A percentile compares a stretch with the other conserved stretches of the same genome.
phyloP scores from a whole-genome alignment of 2,113 vertebrate genomes.

The Gobiocypris rarus region DNA sequence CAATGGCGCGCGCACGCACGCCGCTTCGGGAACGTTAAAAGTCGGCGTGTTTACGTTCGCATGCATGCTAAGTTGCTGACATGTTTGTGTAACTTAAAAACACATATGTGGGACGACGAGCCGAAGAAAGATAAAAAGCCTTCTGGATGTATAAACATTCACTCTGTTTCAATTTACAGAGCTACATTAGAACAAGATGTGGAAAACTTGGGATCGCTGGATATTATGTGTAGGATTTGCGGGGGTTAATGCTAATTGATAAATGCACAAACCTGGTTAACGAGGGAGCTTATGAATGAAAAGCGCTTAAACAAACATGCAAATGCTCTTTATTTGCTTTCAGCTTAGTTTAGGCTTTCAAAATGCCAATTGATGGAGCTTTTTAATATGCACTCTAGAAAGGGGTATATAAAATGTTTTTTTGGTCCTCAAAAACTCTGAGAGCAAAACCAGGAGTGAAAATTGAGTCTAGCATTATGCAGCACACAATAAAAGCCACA shows the following conservation, averaged over 20 bases:
- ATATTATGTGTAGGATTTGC: conserved; percentile 39
- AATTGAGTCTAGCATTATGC: conserved; percentile 35
- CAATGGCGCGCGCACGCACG: conserved; percentile 8
- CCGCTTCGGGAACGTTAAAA: conserved; percentile 44
- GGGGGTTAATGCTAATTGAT: conserved; percentile 25
- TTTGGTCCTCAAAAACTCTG: too few species aligned
- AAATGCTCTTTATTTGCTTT: not conserved
- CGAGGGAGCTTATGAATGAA: conserved; percentile 21
- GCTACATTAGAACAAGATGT: conserved; percentile 78
- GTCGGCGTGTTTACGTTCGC: conserved; percentile 69
- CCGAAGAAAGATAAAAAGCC: conserved; percentile 59
- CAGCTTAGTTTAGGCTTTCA: conserved; percentile 51
- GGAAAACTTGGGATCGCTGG: conserved; percentile 59
- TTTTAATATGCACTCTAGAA: conserved; percentile 1
- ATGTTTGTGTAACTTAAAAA: conserved; percentile 75
- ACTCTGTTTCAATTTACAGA: conserved; percentile 70
- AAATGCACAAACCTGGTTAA: conserved; percentile 10
- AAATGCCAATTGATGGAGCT: conserved; percentile 22
- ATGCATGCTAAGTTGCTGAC: conserved; percentile 75
- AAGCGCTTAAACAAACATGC: conserved; percentile 4
- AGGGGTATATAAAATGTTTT: too few species aligned
- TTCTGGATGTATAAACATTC: conserved; percentile 75
- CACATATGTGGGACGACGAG: conserved; percentile 74
- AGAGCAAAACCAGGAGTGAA: not conserved
- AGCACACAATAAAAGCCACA: conserved; percentile 40